Evolutionary conservation across 2,888 invertebrate genomes (phyloP), one percentile per base, ranked within the genome.

Genomic region (Stenichneumon culpator): DNA sequence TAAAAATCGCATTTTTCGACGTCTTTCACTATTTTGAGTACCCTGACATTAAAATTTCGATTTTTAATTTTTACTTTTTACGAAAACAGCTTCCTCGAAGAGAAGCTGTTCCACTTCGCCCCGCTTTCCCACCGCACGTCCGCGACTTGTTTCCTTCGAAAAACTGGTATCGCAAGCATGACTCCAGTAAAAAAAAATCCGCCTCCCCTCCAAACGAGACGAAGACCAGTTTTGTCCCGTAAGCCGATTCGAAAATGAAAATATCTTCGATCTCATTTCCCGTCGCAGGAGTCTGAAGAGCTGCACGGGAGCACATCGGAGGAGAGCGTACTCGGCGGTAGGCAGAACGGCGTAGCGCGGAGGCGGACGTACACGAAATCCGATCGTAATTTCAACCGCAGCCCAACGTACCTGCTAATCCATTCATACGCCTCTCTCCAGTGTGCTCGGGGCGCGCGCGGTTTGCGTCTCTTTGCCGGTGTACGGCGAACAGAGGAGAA

Each of bases 321-420:
- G 44, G 44, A 44, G 44, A 75, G 67, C n/a, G 67, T 22, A 57
- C 68, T 11, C 36, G 47, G 50, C 14, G 70, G 54, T 74, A 73
- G n/a, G 72, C 25, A 32, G 72, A 79, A 82, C 60, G 57, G 63
- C 14, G 65, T 32, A 78, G 80, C 73, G 60, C 68, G 83, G 75
- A 86, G 79, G 86, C 83, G 81, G 82, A 84, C 84, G 83, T 87
- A 87, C 87, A 86, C 88, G 91, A 93, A 93, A 93, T 92, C 93
- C 92, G 92, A 92, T 93, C 93, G 91, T 93, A 93, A 93, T 93
- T 93, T 93, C 89, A 91, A 91, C 90, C 89, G 86, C 91, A 92
- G 89, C 90, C 91, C 89, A 88, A 89, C 89, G 90, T 90, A 90
- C 87, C 90, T 91, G 92, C 92, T 93, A 93, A 93, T 93, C 93